These are phyloP conservation scores for Liodrosophila aerea DNA, from an alignment of 2,888 invertebrate species.

Conservation along the genomic window DNA sequence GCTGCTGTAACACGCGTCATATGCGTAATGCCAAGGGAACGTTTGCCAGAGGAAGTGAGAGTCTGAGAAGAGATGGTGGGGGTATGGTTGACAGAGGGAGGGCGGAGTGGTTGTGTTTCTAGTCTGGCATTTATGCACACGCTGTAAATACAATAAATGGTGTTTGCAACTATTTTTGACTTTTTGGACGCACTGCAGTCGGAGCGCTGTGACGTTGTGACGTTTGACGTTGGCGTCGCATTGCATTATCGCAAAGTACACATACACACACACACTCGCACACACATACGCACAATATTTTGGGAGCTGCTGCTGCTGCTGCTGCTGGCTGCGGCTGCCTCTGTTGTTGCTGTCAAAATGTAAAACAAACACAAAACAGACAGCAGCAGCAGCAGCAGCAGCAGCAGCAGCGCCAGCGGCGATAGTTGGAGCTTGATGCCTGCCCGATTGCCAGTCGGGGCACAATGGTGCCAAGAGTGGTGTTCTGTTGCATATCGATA, in stretches of 20 bases:
- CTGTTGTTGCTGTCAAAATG: constrained; percentile 47
- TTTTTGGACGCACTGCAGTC: constrained; percentile 49
- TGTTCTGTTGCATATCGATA: too few species aligned
- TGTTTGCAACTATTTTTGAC: constrained; percentile 71
- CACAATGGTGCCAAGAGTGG: too few species aligned
- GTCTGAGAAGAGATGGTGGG: neutral
- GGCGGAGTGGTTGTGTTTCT: neutral
- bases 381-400: constrained; percentile 26
- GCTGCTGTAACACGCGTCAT: constrained; percentile 6
- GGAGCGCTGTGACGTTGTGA: constrained; percentile 21
- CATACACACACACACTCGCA: constrained; percentile 44
- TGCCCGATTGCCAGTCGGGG: too few species aligned
- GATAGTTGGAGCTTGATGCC: constrained; percentile 4
- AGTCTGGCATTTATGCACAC: constrained; percentile 36
- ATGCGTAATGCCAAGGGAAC: constrained; percentile 14
- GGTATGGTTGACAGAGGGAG: neutral
- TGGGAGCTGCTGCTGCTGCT: constrained; percentile 14
- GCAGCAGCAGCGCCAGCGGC: constrained; percentile 19
- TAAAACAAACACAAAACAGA: constrained; percentile 59
- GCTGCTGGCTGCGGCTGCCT: too few species aligned
- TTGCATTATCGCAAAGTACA: constrained; percentile 61
- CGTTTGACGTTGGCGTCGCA: constrained; percentile 30
- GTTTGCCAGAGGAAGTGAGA: neutral
- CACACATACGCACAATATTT: constrained; percentile 5
- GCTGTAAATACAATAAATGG: constrained; percentile 64